These are phyloP conservation scores for Etheostoma spectabile DNA, from an alignment of 2,113 vertebrate species.

Conservation along the genomic window DNA sequence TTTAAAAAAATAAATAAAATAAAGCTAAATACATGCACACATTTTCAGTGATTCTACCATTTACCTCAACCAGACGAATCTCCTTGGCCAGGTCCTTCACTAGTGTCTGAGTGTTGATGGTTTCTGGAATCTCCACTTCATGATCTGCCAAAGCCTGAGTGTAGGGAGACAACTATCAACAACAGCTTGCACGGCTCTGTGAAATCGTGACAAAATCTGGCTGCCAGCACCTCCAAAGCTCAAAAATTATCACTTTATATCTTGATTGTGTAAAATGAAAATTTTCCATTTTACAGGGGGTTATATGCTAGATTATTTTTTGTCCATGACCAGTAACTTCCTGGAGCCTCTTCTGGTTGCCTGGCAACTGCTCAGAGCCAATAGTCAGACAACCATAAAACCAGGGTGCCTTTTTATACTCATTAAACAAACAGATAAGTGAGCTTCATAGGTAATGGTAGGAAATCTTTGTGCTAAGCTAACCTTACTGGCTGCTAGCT, in stretches of 20 bases:
- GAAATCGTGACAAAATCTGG: neutral
- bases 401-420: neutral
- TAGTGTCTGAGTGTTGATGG: conserved; percentile 89
- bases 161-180: neutral
- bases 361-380: neutral
- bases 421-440: neutral
- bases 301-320: neutral
- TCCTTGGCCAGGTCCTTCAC: conserved; percentile 95
- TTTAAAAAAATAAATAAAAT: neutral
- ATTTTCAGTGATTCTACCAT: neutral
- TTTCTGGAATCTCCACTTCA: conserved; percentile 92
- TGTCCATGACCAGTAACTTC: neutral
- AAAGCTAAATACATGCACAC: neutral
- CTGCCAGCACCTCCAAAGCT: neutral
- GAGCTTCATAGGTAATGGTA: neutral
- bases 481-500: neutral
- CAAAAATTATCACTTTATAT: neutral
- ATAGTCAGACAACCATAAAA: neutral
- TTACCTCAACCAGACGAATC: conserved; percentile 93
- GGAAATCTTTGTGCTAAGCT: too few relatives aligned
- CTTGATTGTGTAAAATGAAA: neutral
- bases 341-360: neutral
- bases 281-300: neutral
- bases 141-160: conserved; percentile 89
- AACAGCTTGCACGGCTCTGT: neutral